Evolutionary conservation across 2,797 vertebrate genomes (phyloP).

Genomic region (Poecilia picta): DNA sequence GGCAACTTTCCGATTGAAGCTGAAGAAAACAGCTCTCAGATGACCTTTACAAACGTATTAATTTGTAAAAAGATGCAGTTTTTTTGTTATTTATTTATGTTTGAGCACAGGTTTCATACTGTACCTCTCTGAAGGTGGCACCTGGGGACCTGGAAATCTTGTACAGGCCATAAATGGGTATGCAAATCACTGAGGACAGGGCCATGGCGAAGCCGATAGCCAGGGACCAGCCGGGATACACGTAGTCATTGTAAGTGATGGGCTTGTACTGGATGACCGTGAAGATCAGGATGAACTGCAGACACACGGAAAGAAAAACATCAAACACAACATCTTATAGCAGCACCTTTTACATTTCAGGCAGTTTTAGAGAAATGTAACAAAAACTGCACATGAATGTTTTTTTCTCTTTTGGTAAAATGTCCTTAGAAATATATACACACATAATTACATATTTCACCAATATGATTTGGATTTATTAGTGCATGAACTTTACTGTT

Average conservation of each 20-base stretch:
- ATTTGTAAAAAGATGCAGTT: too few relatives aligned
- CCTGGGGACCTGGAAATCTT: conserved; percentile 90
- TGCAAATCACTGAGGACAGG: conserved; percentile 95
- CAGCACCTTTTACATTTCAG: background rate
- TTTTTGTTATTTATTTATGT: background rate
- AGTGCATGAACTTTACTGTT: background rate
- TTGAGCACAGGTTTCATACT: background rate
- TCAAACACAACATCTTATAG: background rate
- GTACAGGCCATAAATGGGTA: conserved; percentile 93
- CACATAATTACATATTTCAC: background rate
- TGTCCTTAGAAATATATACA: background rate
- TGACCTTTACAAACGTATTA: background rate
- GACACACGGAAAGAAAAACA: conserved; percentile 11
- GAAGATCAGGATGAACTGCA: conserved; percentile 96
- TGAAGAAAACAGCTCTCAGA: background rate
- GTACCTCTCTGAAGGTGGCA: conserved; percentile 91
- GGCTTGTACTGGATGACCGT: conserved; percentile 98
- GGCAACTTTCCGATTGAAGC: background rate
- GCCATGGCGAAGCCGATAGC: conserved; percentile 95
- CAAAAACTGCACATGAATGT: background rate
- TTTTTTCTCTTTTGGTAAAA: background rate
- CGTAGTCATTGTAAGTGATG: conserved; percentile 94
- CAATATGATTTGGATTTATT: background rate
- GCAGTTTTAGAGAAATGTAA: background rate
- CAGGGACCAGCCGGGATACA: conserved; percentile 94